A percentile compares a stretch with the other conserved stretches of the same genome.
phyloP scores from a whole-genome alignment of 2,888 invertebrate species.

The Vanessa cardui region DNA sequence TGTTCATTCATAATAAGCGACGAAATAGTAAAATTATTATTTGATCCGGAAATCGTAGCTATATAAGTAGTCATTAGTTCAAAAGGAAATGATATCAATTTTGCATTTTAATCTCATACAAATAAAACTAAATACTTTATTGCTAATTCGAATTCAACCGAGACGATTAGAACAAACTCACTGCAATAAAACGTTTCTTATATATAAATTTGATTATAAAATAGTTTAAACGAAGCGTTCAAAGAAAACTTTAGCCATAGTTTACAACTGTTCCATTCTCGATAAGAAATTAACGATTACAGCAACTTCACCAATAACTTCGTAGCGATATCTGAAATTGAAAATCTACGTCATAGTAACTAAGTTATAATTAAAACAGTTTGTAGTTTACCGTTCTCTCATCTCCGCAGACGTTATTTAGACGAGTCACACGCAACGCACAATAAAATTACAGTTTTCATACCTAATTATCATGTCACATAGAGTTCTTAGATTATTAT shows the following conservation, averaged over 20 bases:
- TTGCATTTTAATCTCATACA: neutral
- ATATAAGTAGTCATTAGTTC: neutral
- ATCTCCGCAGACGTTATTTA: constrained; percentile 21
- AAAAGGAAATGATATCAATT: neutral
- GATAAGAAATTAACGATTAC: constrained; percentile 22
- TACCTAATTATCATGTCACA: constrained; percentile 24
- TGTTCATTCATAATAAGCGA: neutral
- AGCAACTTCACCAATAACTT: constrained; percentile 13
- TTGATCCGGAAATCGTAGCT: neutral
- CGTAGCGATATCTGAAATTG: constrained; percentile 25
- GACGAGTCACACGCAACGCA: constrained; percentile 38
- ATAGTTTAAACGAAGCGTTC: constrained; percentile 11
- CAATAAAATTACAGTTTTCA: constrained; percentile 41
- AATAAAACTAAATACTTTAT: neutral
- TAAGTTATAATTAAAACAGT: constrained; percentile 21
- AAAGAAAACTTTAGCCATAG: constrained; percentile 1
- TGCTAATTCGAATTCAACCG: neutral
- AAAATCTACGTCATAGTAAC: constrained; percentile 24
- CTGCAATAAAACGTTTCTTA: neutral
- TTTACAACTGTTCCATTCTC: constrained; percentile 18
- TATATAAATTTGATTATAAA: constrained; percentile 7
- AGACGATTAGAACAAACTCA: neutral
- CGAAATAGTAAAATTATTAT: neutral
- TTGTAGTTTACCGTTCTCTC: constrained; percentile 15
- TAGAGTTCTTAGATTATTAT: neutral